Base-by-base conservation (phyloP, 1,140 invertebrate genomes). In the Radopholus similis region DNA sequence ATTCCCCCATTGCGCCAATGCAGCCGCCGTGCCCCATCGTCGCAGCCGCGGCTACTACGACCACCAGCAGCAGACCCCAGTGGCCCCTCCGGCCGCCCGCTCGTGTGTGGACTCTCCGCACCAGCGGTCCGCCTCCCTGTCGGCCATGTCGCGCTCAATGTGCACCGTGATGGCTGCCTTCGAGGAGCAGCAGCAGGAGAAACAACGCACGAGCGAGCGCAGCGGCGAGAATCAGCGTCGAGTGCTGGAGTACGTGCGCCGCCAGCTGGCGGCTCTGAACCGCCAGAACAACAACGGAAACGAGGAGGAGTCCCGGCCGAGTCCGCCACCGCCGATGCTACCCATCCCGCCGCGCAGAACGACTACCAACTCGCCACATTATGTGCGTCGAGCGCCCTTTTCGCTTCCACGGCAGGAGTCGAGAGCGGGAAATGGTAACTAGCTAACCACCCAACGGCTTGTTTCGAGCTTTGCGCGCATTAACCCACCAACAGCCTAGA, bases 61-160 rank as follows among this genome's bases (percentile, higher is more conserved):
- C n/a, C n/a, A n/a, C 30, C 44, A 51, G 15, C 11, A 1, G 32
- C 34, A 18, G n/a, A 54, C 49, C 28, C 21, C 18, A 23, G 23
- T 28, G 8, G 9, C n/a, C 32, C 40, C 59, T 47, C 38, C 35
- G 47, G 47, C 59, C 30, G 38, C 59, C 28, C 59, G 59, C 30
- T 62, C 59, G 42, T 62, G 34, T 42, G n/a, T 49, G 4, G 49
- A 21, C 34, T 62, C 49, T 62, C 15, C 34, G 23, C 42, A 62
- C 11, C 42, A 42, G 49, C 59, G 59, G 1, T 62, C 59, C 42
- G 37, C 59, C 34, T 62, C 59, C 5, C 59, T 62, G 8, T 42
- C 34, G 9, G 66, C 34, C 26, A 70, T 70, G 68, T 73, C 68
- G 3, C 68, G 68, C 21, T 70, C 68, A 32, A 70, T 70, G 68